These are phyloP conservation scores for Alcedo atthis DNA, from an alignment of 2,797 vertebrate genomes.

Conservation along the genomic window DNA sequence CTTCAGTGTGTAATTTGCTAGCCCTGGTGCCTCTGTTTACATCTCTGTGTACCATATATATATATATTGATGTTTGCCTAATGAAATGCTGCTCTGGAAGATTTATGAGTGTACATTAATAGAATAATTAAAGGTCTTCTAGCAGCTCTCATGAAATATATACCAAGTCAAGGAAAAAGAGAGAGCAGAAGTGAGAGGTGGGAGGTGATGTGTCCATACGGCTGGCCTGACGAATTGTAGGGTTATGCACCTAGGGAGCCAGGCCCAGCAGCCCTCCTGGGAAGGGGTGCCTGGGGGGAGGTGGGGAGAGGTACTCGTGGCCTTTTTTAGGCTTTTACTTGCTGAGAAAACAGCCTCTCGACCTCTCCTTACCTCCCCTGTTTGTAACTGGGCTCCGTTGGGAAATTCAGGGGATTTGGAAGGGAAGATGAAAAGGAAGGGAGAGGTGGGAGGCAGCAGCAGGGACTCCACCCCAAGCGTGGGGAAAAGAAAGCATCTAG, in stretches of 20 bases:
- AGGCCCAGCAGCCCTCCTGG: rapidly evolving
- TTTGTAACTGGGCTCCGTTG: rapidly evolving
- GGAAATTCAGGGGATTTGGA: rapidly evolving
- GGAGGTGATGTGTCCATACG: not conserved
- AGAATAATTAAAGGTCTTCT: slow-evolving; percentile 40
- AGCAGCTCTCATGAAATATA: not conserved
- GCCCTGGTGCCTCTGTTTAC: not conserved
- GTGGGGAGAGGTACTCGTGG: not conserved
- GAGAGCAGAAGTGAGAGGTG: not conserved
- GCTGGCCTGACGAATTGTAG: rapidly evolving
- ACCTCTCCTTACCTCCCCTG: rapidly evolving
- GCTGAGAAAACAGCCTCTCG: rapidly evolving
- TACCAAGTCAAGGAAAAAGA: not conserved
- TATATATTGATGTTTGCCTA: slow-evolving; percentile 20
- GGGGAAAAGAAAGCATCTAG: rapidly evolving
- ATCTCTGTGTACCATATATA: not conserved
- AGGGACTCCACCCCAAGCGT: not conserved
- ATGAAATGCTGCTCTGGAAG: slow-evolving; percentile 39
- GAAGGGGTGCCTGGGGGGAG: too few species aligned
- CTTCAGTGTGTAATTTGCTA: not conserved
- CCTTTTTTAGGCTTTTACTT: not conserved
- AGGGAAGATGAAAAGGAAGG: rapidly evolving
- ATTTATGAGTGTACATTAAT: slow-evolving; percentile 35
- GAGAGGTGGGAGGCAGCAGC: not conserved
- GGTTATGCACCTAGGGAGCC: rapidly evolving